Evolutionary conservation across 2,888 invertebrate species (phyloP).

Genomic region (Erebia epiphron): DNA sequence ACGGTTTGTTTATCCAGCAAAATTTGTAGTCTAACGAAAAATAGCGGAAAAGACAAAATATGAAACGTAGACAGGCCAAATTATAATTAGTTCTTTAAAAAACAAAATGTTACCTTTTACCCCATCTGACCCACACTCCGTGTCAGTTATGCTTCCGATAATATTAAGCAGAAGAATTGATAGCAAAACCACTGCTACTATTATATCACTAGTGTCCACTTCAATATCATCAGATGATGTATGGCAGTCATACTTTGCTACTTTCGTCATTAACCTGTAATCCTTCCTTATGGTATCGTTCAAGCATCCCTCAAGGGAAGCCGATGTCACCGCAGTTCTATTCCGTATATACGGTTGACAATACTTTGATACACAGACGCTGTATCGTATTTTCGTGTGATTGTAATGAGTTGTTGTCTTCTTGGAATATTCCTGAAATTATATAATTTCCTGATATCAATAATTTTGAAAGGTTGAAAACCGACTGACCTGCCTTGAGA

Average conservation of each 20-base stretch:
- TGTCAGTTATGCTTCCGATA: constrained; percentile 56
- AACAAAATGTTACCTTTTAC: constrained; percentile 11
- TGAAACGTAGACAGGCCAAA: too few species aligned
- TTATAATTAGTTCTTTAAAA: too few species aligned
- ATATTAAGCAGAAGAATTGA: constrained; percentile 53
- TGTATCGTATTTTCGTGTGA: constrained; percentile 65
- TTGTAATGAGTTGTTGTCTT: constrained; percentile 64
- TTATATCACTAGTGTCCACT: constrained; percentile 55
- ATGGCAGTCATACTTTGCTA: constrained; percentile 37
- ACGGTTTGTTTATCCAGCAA: too few species aligned
- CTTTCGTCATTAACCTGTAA: constrained; percentile 54
- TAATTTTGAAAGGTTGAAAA: too few species aligned
- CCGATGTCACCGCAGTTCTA: constrained; percentile 44
- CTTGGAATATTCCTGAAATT: constrained; percentile 62
- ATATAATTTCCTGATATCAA: not conserved
- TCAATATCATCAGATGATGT: constrained; percentile 42
- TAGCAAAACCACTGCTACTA: constrained; percentile 54
- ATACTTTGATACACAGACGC: constrained; percentile 58
- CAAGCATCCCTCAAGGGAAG: constrained; percentile 60
- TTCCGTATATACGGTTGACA: constrained; percentile 48
- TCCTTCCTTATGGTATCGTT: constrained; percentile 56
- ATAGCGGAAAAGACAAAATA: too few species aligned
- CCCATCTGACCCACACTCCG: not conserved
- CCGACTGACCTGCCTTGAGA: too few species aligned
- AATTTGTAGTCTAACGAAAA: too few species aligned